Percentiles rank a stretch among this genome's conserved stretches.
Evolutionary conservation across 2,113 vertebrate genomes (phyloP).

Genomic region (Syngnathus scovelli): DNA sequence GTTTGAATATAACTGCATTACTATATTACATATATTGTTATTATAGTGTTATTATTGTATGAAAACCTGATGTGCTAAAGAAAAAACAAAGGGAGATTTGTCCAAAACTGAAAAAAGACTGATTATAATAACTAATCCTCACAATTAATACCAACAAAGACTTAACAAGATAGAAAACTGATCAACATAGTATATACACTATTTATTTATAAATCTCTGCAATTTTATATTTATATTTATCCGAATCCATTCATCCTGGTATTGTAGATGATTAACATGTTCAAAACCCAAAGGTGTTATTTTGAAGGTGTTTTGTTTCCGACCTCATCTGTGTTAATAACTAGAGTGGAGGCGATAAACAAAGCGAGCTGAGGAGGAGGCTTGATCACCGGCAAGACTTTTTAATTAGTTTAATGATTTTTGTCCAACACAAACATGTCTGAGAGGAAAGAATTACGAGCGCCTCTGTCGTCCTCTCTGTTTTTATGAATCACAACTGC

Average conservation of each 20-base stretch:
- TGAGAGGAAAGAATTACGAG: not conserved
- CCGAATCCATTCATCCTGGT: too few species aligned
- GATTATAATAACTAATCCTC: not conserved
- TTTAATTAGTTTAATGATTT: slow-evolving; percentile 1
- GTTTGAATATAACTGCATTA: too few species aligned
- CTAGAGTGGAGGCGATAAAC: not conserved
- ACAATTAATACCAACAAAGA: not conserved
- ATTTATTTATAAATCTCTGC: too few species aligned
- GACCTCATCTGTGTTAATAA: not conserved
- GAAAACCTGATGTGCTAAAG: too few species aligned
- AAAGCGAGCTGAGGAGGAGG: not conserved
- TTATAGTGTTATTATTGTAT: too few species aligned
- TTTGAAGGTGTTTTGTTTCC: not conserved
- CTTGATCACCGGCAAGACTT: not conserved
- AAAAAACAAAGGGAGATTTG: too few species aligned
- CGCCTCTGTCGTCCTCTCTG: not conserved
- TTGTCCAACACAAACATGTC: not conserved
- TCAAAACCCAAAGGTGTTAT: not conserved
- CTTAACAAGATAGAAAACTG: too few species aligned
- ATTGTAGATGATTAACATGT: too few species aligned
- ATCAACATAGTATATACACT: too few species aligned
- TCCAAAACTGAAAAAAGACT: too few species aligned
- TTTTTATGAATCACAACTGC: not conserved
- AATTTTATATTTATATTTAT: too few species aligned
- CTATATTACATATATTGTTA: too few species aligned